Conservation (phyloP, 2,888 invertebrate species). For the Andrena haemorrhoa region DNA sequence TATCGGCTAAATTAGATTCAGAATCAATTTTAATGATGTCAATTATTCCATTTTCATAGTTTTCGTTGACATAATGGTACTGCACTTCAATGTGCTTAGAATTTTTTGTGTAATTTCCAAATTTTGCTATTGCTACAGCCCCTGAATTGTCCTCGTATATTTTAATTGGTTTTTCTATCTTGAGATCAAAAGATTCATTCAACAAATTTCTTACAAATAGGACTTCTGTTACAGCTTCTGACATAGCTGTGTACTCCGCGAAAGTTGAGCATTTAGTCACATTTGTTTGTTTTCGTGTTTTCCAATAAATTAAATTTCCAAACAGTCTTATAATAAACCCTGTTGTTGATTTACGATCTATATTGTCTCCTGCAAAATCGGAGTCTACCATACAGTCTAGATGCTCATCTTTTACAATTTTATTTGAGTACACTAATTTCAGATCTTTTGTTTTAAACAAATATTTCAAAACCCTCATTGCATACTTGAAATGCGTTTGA, state of each 20-base stretch:
- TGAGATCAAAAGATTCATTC: neutral
- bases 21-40: slow-evolving; percentile 6
- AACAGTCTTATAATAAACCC: slow-evolving; percentile 58
- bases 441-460: neutral
- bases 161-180: neutral
- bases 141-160: neutral
- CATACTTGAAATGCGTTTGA: neutral
- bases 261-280: neutral
- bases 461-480: neutral
- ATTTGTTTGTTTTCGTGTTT: neutral
- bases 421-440: neutral
- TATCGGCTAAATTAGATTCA: slow-evolving; percentile 20
- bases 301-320: slow-evolving; percentile 48
- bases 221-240: neutral
- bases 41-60: neutral
- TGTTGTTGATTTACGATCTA: slow-evolving; percentile 60
- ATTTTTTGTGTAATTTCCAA: neutral
- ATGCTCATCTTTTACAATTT: slow-evolving; percentile 19
- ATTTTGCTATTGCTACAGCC: neutral
- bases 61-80: neutral
- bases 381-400: slow-evolving; percentile 54
- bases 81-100: slow-evolving; percentile 11
- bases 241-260: neutral
- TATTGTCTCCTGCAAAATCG: slow-evolving; percentile 58
- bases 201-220: neutral